Conservation (phyloP, 1,140 invertebrate species). For the Ridgeia piscesae region DNA sequence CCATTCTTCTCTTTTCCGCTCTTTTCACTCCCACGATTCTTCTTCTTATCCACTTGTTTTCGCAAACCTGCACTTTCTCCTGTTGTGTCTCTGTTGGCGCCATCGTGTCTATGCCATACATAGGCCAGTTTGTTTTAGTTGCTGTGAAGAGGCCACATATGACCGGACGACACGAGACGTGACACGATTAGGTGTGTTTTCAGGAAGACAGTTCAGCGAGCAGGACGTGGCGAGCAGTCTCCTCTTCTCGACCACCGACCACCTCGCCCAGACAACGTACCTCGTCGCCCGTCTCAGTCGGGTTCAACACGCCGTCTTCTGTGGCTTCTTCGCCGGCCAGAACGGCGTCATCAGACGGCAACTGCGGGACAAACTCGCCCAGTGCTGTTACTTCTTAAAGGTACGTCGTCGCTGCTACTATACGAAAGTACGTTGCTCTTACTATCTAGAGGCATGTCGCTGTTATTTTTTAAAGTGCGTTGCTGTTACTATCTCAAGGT, state of each 20-base stretch:
- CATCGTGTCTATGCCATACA: no score
- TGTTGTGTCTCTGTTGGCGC: no score
- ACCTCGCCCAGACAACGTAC: conserved; percentile 25
- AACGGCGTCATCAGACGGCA: conserved; percentile 17
- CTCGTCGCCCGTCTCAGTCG: conserved; percentile 15
- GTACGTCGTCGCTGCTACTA: background rate
- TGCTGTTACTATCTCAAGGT: no score
- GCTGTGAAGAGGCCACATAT: no score
- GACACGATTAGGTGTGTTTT: background rate
- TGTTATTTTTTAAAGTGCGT: no score
- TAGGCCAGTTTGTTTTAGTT: no score
- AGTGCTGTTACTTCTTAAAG: background rate
- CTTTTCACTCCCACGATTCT: no score
- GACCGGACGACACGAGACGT: background rate
- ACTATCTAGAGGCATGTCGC: no score
- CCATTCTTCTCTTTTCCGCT: no score
- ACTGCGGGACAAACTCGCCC: conserved; percentile 10
- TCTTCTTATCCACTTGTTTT: no score
- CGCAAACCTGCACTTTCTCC: no score
- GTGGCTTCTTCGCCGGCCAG: conserved; percentile 19
- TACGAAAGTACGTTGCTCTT: no score
- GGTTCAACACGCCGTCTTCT: conserved; percentile 21
- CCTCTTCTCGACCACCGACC: conserved; percentile 22
- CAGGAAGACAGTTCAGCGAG: conserved; percentile 17
- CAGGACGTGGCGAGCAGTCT: conserved; percentile 24